Base-by-base conservation (phyloP, 2,113 vertebrate species). In the Thalassoma bifasciatum region DNA sequence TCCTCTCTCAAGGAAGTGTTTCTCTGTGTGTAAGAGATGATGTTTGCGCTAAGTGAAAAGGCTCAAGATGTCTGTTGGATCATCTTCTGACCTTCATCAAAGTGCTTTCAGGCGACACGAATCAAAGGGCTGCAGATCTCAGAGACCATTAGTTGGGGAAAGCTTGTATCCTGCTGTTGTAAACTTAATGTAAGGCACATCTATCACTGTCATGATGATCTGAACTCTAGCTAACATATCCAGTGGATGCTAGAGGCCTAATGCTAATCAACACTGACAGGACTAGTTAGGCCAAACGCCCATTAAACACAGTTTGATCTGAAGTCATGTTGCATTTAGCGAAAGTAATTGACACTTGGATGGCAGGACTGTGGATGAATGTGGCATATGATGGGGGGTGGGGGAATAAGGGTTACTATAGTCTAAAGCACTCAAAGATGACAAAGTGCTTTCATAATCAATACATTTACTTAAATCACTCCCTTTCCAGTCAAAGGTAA, bases 251-350 rank as follows among this genome's bases (percentile, higher is more conserved):
- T 52, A 17, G 3, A 49, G 24, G 51, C 46, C 50, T 63, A 14
- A 66, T 26, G 30, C 50, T 82, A 79, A 84, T 75, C 67, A 13
- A 62, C 72, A 42, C 34, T 65, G 60, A 68, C 75, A 65, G 37
- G 57, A 37, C 40, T 42, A 52, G 26, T 79, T 57, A 67, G 37
- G 30, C 74, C 52, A 24, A 49, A 75, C 70, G 23, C 2, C 30
- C 24, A 42, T 71, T 68, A 26, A 17, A 36, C 30, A 36, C 24
- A 26, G 44, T 53, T 62, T 69, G 59, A 57, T 76, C 54, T 66
- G 17, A 60, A 72, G 65, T 69, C 77, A 14, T 58, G 30, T 58
- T 57, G 72, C 46, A 66, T 67, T 71, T 77, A 13, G 46, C 21
- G 11, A 23, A 46, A 23, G 60, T 63, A 69, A 76, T 49, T 75